Evolutionary conservation across 2,113 vertebrate species (phyloP).

Genomic region (Phoenicopterus ruber): DNA sequence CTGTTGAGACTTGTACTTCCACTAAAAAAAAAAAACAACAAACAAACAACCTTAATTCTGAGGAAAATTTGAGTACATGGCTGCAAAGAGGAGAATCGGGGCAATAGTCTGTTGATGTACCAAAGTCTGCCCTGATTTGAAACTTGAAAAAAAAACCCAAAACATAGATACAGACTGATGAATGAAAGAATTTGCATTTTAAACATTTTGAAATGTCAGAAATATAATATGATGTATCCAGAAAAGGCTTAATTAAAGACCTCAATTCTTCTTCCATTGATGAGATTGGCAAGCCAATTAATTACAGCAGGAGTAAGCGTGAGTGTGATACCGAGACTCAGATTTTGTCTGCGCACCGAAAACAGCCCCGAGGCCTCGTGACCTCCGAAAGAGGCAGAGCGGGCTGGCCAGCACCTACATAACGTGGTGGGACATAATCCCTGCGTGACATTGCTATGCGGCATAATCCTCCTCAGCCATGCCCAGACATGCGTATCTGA

Average conservation of each 20-base stretch:
- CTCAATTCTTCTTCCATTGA: not conserved
- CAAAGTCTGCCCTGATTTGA: not conserved
- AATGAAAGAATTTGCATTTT: not conserved
- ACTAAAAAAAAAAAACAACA: not conserved
- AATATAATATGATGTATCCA: not conserved
- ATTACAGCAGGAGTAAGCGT: accelerated
- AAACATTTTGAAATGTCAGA: not conserved
- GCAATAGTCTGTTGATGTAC: not conserved
- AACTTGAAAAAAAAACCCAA: not conserved
- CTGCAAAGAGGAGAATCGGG: not conserved
- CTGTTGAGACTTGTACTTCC: not conserved
- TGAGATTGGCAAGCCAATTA: not conserved
- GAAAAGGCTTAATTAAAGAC: not conserved
- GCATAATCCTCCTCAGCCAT: not conserved
- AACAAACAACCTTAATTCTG: not conserved
- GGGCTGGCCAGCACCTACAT: not conserved
- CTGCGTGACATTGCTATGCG: not conserved
- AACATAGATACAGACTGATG: not conserved
- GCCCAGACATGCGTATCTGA: not conserved
- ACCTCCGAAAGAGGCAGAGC: not conserved
- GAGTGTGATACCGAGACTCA: not conserved
- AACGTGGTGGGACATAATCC: not conserved
- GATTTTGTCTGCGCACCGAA: not conserved
- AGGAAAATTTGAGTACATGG: not conserved
- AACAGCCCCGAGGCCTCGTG: not conserved